Conservation (phyloP, 2,888 invertebrate species). For the Epirrita christyi region DNA sequence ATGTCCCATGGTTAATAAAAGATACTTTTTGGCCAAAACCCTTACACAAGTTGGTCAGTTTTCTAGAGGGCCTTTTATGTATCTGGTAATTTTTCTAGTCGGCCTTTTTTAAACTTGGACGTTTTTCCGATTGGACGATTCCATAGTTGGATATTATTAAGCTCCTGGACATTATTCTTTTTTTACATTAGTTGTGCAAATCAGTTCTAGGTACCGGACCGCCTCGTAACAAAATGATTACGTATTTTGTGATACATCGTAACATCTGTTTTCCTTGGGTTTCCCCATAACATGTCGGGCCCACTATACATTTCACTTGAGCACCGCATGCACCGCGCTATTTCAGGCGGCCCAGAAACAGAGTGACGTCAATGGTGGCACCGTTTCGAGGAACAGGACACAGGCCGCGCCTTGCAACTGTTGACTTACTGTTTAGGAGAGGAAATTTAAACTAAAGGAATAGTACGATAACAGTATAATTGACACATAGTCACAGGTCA, state of each 20-base stretch:
- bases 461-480: not conserved
- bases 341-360: slow-evolving; percentile 72
- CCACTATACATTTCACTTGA: slow-evolving; percentile 30
- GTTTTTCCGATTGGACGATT: too few relatives aligned
- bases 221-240: too few relatives aligned
- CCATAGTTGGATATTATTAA: too few relatives aligned
- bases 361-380: slow-evolving; percentile 67
- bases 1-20: too few relatives aligned
- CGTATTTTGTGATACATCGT: not conserved
- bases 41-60: too few relatives aligned
- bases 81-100: too few relatives aligned
- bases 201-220: too few relatives aligned
- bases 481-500: not conserved
- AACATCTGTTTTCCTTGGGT: slow-evolving; percentile 12
- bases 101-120: too few relatives aligned
- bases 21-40: too few relatives aligned
- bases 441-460: slow-evolving; percentile 11
- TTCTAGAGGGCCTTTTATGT: too few relatives aligned
- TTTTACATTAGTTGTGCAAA: too few relatives aligned
- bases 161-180: too few relatives aligned
- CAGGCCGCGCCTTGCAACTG: slow-evolving; percentile 26
- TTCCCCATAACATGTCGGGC: slow-evolving; percentile 25
- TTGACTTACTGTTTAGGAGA: slow-evolving; percentile 15
- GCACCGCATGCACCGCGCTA: slow-evolving; percentile 49
- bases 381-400: slow-evolving; percentile 44